A percentile compares a stretch with the other conserved stretches of the same genome.
Conservation (phyloP, 2,113 vertebrate genomes). For the Oryzias javanicus region DNA sequence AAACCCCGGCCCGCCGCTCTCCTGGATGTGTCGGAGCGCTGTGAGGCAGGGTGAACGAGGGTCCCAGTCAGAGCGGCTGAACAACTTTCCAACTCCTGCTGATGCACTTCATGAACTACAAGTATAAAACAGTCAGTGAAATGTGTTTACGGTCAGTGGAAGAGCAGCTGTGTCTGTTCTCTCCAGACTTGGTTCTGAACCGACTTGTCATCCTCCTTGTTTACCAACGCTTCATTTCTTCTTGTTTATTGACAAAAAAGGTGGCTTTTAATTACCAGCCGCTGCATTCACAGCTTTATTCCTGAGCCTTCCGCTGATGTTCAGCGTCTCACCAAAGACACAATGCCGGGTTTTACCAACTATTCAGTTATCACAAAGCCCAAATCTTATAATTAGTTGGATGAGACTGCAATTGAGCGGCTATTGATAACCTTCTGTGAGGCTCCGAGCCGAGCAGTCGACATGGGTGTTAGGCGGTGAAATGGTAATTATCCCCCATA, state of each 20-base stretch:
- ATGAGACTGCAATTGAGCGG: slow-evolving; percentile 64
- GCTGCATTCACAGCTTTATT: slow-evolving; percentile 52
- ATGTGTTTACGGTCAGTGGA: too few relatives aligned
- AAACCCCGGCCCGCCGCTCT: slow-evolving; percentile 22
- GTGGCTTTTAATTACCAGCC: slow-evolving; percentile 68
- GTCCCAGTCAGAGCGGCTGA: slow-evolving; percentile 31
- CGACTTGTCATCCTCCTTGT: slow-evolving; percentile 33
- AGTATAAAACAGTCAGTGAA: too few relatives aligned
- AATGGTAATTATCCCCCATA: slow-evolving; percentile 71
- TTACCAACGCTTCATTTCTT: slow-evolving; percentile 47
- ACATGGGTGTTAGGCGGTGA: slow-evolving; percentile 61
- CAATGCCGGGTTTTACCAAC: slow-evolving; percentile 61
- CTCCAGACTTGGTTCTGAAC: background rate
- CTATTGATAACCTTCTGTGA: slow-evolving; percentile 72
- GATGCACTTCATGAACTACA: background rate
- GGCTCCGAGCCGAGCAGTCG: slow-evolving; percentile 54
- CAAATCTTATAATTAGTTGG: slow-evolving; percentile 73
- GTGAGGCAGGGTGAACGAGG: slow-evolving; percentile 48
- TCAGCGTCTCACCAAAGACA: slow-evolving; percentile 32
- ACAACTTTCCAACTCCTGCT: slow-evolving; percentile 18
- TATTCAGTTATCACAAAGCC: slow-evolving; percentile 66
- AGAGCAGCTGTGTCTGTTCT: slow-evolving; percentile 1
- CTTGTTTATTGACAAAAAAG: slow-evolving; percentile 54
- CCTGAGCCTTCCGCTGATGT: slow-evolving; percentile 51
- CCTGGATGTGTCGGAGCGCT: slow-evolving; percentile 61